Evolutionary conservation across 2,888 invertebrate genomes (phyloP).

Genomic region (Heliconius cydno): DNA sequence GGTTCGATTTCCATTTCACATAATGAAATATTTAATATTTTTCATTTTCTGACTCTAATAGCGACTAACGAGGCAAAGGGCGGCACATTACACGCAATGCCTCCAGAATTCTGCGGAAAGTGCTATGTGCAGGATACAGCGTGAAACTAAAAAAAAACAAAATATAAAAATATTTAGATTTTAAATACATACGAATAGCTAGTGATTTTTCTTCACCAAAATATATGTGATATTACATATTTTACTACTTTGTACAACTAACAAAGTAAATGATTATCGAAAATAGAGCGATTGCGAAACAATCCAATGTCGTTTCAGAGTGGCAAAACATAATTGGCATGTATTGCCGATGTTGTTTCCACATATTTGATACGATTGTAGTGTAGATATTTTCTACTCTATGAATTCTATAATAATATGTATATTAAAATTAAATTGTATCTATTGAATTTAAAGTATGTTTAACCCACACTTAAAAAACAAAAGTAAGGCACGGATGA

Average conservation of each 20-base stretch:
- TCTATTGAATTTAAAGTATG: neutral
- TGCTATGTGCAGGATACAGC: no score
- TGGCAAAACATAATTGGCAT: neutral
- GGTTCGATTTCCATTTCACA: no score
- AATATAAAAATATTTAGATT: neutral
- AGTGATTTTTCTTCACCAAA: neutral
- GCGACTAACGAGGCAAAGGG: no score
- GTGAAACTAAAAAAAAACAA: neutral
- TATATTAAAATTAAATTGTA: neutral
- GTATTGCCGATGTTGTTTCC: neutral
- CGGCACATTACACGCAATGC: no score
- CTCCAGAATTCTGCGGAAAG: no score
- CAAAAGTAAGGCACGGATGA: no score
- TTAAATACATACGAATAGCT: neutral
- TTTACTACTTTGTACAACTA: neutral
- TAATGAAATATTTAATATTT: no score
- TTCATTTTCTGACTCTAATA: no score
- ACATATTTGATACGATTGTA: neutral
- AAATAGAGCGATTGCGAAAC: conserved; percentile 25
- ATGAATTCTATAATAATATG: neutral
- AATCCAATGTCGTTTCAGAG: conserved; percentile 23
- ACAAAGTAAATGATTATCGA: neutral
- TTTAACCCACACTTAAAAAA: no score
- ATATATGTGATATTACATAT: neutral
- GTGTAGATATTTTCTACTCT: neutral